Base-by-base conservation (phyloP, 2,888 invertebrate genomes). In the Allolobophora icterica region DNA sequence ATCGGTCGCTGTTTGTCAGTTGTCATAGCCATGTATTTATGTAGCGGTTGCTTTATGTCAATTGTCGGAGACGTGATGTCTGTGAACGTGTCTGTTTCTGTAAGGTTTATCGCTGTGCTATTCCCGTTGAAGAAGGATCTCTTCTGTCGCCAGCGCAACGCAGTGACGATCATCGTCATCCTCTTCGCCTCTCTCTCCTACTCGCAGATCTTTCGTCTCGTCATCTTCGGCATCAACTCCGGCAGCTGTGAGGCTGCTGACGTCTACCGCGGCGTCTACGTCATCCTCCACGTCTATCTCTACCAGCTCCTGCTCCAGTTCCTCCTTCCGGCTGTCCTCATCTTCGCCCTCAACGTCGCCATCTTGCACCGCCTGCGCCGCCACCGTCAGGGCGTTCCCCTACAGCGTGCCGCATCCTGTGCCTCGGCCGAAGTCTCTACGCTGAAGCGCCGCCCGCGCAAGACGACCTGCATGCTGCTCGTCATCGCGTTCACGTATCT, bases 231-330 rank as follows among this genome's bases (percentile, higher is more conserved):
- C 45, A 83, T 33, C n/a, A 38, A 84, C 40, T n/a, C 58, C 87
- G 87, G 87, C 87, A 87, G 87, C 87, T 93, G 93, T 90, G 90
- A n/a, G 30, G 92, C 92, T 0, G 83, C 91, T 1, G 52, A 90
- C 30, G 17, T 40, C 19, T 92, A 94, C 91, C 90, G 92, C 35
- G 35, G 92, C 45, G 89, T 94, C 19, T 95, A 94, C 92, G 91
- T 94, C 13, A 91, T 92, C 35, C 93, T 94, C 24, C 94, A 94
- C 91, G 92, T 94, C 83, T 94, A 94, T 92, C 91, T 94, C 40
- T 94, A 94, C 90, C 94, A 94, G 92, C 92, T 94, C 45, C 91
- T 93, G 17, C 92, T 94, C 30, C 93, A 94, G 42, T 94, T 94
- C 91, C 92, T 93, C n/a, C 91, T 94, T 0, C 95, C 95, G 0